A percentile compares a stretch with the other conserved stretches of the same genome.
Evolutionary conservation across 2,888 invertebrate species (phyloP).

Genomic region (Phoenoteleia sp.): DNA sequence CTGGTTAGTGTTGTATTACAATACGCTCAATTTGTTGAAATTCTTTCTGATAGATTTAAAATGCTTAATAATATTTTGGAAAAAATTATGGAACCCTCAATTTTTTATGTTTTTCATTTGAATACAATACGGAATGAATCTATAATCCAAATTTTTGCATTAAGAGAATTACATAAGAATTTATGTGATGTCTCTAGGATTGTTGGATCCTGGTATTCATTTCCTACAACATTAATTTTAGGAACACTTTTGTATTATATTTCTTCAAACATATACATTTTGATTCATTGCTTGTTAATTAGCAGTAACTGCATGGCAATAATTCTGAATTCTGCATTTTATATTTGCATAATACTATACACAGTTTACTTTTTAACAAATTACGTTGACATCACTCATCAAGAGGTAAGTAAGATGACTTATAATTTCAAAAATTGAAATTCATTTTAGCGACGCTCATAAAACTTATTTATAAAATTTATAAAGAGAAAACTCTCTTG

Average conservation of each 20-base stretch:
- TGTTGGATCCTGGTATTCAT: slow-evolving; percentile 9
- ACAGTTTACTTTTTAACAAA: neutral
- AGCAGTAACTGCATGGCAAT: neutral
- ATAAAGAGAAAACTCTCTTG: too few species aligned
- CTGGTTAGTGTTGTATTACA: neutral
- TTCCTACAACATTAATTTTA: slow-evolving; percentile 9
- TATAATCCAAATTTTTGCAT: neutral
- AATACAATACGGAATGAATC: neutral
- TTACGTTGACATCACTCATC: too few species aligned
- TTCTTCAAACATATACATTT: neutral
- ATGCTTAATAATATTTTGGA: slow-evolving; percentile 7
- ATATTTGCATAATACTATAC: neutral
- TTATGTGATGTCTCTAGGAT: neutral
- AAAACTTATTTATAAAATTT: too few species aligned
- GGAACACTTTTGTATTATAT: neutral
- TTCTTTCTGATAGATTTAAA: neutral
- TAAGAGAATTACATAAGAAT: neutral
- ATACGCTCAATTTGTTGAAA: slow-evolving; percentile 6
- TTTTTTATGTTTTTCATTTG: neutral
- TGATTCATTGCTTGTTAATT: neutral
- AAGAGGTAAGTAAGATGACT: too few species aligned
- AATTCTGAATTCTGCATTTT: too few species aligned
- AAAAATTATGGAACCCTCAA: neutral
- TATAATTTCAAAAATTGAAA: too few species aligned
- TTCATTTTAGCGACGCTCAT: too few species aligned